These are phyloP conservation scores for Dicyrtoma fusca DNA, from an alignment of 2,888 invertebrate species.

Conservation along the genomic window DNA sequence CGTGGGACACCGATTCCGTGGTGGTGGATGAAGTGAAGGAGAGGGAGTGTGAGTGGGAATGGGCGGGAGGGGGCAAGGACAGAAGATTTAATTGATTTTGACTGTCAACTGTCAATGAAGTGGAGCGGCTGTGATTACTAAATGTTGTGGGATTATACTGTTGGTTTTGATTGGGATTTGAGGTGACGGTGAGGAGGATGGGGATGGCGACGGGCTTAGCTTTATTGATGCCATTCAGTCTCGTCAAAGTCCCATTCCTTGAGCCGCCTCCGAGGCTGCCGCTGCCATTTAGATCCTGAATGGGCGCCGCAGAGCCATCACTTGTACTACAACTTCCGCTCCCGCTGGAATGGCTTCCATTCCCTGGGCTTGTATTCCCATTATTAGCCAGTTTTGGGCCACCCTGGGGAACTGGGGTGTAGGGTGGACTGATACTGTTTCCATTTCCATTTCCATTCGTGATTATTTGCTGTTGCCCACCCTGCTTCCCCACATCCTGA, in stretches of 20 bases:
- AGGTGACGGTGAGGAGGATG: conserved; percentile 13
- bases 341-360: conserved; percentile 34
- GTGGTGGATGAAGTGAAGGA: conserved; percentile 48
- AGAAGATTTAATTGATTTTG: conserved; percentile 35
- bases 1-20: conserved; percentile 46
- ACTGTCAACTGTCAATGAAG: conserved; percentile 45
- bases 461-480: neutral
- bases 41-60: conserved; percentile 37
- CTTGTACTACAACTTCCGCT: conserved; percentile 38
- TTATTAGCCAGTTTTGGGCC: conserved; percentile 12
- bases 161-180: no score
- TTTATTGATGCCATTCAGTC: conserved; percentile 39
- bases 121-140: conserved; percentile 25
- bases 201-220: conserved; percentile 46
- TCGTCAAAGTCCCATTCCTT: conserved; percentile 33
- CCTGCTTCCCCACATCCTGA: conserved; percentile 12
- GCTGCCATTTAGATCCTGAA: conserved; percentile 33
- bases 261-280: conserved; percentile 19
- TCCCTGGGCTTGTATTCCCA: conserved; percentile 33
- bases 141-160: neutral
- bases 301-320: conserved; percentile 31
- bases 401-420: no score
- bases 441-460: conserved; percentile 15
- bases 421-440: neutral
- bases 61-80: conserved; percentile 21